These are phyloP conservation scores for Eupeodes luniger DNA, from an alignment of 2,888 invertebrate genomes.

Conservation along the genomic window DNA sequence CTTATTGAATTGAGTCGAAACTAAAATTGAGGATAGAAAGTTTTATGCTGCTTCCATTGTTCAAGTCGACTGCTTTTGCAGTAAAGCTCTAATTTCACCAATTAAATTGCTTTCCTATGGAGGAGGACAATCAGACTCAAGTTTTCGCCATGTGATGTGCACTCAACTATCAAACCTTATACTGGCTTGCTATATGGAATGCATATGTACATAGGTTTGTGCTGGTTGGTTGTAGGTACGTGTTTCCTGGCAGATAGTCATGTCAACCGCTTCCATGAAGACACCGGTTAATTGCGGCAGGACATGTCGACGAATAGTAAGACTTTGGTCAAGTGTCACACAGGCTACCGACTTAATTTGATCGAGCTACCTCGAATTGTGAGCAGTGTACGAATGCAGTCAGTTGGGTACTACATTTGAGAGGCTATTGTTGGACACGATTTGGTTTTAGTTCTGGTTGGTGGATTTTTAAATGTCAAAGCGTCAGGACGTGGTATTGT, in stretches of 20 bases:
- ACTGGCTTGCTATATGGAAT: not conserved
- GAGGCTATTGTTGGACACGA: slow-evolving; percentile 40
- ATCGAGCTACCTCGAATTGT: not conserved
- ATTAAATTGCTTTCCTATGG: slow-evolving; percentile 40
- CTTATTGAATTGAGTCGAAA: not conserved
- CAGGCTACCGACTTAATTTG: slow-evolving; percentile 38
- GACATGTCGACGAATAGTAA: slow-evolving; percentile 17
- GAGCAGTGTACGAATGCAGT: not conserved
- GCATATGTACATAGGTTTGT: too few species aligned
- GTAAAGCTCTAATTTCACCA: slow-evolving; percentile 47
- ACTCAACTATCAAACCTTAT: slow-evolving; percentile 44
- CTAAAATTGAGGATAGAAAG: not conserved
- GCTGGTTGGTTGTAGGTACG: slow-evolving; percentile 16
- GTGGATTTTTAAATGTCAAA: slow-evolving; percentile 44
- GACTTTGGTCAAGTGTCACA: slow-evolving; percentile 38
- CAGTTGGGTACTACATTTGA: slow-evolving; percentile 26
- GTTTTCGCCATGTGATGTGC: slow-evolving; percentile 41
- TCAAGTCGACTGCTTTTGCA: not conserved
- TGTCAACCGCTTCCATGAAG: slow-evolving; percentile 53
- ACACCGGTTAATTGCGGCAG: slow-evolving; percentile 47
- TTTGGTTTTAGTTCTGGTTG: slow-evolving; percentile 43
- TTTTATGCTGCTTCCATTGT: not conserved
- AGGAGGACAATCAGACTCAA: slow-evolving; percentile 39
- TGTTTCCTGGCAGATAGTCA: slow-evolving; percentile 51
- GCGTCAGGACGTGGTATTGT: slow-evolving; percentile 41